Evolutionary conservation across 1,140 invertebrate genomes (phyloP).

Genomic region (Formica exsecta): DNA sequence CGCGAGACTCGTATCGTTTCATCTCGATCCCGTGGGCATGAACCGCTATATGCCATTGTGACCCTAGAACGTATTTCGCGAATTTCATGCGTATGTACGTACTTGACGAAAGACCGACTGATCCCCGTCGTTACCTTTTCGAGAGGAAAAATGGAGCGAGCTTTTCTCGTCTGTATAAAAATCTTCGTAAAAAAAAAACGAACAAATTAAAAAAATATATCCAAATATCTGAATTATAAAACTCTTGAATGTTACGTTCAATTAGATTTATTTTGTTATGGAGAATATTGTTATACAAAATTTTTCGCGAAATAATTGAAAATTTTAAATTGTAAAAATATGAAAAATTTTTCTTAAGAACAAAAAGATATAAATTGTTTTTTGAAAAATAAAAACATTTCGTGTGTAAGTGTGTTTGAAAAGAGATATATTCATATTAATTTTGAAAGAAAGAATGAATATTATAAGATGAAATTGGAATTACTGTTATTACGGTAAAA

Average conservation of each 20-base stretch:
- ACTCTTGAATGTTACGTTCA: slow-evolving; percentile 19
- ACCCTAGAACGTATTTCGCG: slow-evolving; percentile 57
- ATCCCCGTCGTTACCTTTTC: slow-evolving; percentile 19
- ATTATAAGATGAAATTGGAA: neutral
- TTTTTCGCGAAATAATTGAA: slow-evolving; percentile 28
- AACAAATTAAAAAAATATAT: slow-evolving; percentile 32
- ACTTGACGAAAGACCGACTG: slow-evolving; percentile 51
- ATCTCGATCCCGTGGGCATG: slow-evolving; percentile 58
- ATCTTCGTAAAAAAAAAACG: neutral
- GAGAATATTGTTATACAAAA: neutral
- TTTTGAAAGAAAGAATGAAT: too few species aligned
- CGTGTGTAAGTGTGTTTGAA: neutral
- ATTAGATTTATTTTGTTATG: slow-evolving; percentile 38
- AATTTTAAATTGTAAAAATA: neutral
- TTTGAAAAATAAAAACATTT: neutral
- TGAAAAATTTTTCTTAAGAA: neutral
- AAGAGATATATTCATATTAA: neutral
- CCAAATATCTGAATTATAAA: slow-evolving; percentile 11
- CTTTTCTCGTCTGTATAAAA: slow-evolving; percentile 32
- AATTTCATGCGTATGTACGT: slow-evolving; percentile 63
- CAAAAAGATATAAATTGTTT: neutral
- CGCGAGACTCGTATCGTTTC: slow-evolving; percentile 73
- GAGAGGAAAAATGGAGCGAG: slow-evolving; percentile 18
- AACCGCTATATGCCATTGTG: slow-evolving; percentile 61
- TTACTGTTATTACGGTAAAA: neutral